A percentile compares a stretch with the other conserved stretches of the same genome.
phyloP scores from a whole-genome alignment of 2,888 invertebrate genomes.

The Ornithoptera priamus region DNA sequence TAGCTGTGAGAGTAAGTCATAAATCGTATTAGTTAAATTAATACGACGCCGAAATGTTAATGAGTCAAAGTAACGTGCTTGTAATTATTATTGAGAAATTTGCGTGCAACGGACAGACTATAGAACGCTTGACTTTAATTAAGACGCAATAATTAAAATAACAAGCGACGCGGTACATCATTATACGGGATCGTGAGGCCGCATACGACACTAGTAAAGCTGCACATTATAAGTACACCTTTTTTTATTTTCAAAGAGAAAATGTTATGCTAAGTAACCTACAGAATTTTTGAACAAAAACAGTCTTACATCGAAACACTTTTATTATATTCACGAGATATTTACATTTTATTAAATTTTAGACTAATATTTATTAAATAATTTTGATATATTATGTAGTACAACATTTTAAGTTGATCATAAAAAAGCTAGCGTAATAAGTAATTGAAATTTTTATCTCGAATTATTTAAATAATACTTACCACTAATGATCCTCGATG shows the following conservation, averaged over 20 bases:
- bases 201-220: slow-evolving; percentile 48
- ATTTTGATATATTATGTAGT: too few species aligned
- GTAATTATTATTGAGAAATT: slow-evolving; percentile 27
- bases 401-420: background rate
- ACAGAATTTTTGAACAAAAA: background rate
- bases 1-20: background rate
- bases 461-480: slow-evolving; percentile 9
- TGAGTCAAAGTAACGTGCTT: slow-evolving; percentile 9
- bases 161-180: slow-evolving; percentile 56
- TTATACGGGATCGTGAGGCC: slow-evolving; percentile 62
- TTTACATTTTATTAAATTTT: background rate
- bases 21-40: slow-evolving; percentile 15
- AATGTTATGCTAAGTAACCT: background rate
- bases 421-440: background rate
- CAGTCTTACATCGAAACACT: too few species aligned
- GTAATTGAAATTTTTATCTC: background rate
- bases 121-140: slow-evolving; percentile 54
- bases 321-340: background rate
- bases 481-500: slow-evolving; percentile 24
- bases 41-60: slow-evolving; percentile 30
- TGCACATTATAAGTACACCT: slow-evolving; percentile 5
- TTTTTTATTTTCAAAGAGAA: background rate
- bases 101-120: slow-evolving; percentile 31
- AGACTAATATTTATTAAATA: background rate
- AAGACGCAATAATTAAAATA: slow-evolving; percentile 74